Conservation (phyloP, 1,140 invertebrate species). For the Drosophila leontia region DNA sequence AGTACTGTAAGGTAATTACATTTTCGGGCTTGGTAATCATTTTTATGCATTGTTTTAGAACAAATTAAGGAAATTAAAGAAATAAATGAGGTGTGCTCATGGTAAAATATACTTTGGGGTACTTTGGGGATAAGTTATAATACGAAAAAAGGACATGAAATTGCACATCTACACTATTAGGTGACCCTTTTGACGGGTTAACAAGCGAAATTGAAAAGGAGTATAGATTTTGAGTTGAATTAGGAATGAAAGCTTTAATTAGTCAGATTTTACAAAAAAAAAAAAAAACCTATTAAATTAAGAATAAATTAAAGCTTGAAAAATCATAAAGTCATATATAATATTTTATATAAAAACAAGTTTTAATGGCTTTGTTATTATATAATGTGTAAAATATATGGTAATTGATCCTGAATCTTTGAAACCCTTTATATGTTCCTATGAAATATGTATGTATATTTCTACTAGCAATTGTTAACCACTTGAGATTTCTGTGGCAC, state of each 20-base stretch:
- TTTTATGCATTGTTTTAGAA: background rate
- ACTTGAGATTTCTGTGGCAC: background rate
- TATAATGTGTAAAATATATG: background rate
- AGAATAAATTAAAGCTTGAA: background rate
- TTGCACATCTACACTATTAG: too few species aligned
- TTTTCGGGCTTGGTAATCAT: conserved; percentile 11
- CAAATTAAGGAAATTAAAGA: background rate
- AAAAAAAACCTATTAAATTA: background rate
- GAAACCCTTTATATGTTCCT: background rate
- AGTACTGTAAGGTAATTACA: conserved; percentile 40
- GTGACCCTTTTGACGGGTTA: background rate
- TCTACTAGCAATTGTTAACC: background rate
- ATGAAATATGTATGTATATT: too few species aligned
- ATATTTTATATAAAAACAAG: background rate
- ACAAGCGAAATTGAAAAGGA: background rate
- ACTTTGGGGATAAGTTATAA: background rate
- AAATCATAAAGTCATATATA: background rate
- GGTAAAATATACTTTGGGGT: background rate
- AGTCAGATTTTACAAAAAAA: background rate
- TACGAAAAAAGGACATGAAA: background rate
- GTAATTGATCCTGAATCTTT: background rate
- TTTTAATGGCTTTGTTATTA: background rate
- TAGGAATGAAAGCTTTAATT: background rate
- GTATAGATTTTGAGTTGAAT: background rate
- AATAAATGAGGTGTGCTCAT: background rate